A percentile compares a stretch with the other conserved stretches of the same genome.
Evolutionary conservation across 64 coral and sea anemone species (phyloP).

Genomic region (Astreopora myriophthalma): DNA sequence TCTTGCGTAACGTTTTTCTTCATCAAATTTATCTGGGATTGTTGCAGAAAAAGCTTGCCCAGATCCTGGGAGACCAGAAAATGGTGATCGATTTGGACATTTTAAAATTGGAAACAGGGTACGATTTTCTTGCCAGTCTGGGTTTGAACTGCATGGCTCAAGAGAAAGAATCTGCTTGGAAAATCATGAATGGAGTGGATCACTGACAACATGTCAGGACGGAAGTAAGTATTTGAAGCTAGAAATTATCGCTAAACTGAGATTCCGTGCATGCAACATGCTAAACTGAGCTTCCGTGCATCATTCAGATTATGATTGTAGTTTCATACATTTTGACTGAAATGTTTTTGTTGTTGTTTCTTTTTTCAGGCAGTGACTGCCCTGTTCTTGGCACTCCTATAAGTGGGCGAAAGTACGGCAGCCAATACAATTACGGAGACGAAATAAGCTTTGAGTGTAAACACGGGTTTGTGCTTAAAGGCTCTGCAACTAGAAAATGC

Average conservation of each 20-base stretch:
- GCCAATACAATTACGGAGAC: constrained; percentile 64
- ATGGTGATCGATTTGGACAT: constrained; percentile 60
- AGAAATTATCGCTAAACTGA: too few relatives aligned
- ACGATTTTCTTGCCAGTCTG: constrained; percentile 62
- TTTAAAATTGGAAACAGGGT: constrained; percentile 54
- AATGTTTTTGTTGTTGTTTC: background rate
- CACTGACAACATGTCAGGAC: constrained; percentile 50
- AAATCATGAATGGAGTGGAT: constrained; percentile 74
- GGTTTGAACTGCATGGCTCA: constrained; percentile 69
- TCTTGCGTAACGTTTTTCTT: background rate
- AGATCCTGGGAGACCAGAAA: constrained; percentile 74
- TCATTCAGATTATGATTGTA: too few relatives aligned
- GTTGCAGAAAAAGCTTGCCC: constrained; percentile 45
- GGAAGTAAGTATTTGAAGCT: constrained; percentile 52
- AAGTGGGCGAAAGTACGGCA: constrained; percentile 64
- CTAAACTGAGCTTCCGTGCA: too few relatives aligned
- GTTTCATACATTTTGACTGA: too few relatives aligned
- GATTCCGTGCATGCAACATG: too few relatives aligned
- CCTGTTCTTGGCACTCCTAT: constrained; percentile 73
- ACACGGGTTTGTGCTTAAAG: constrained; percentile 60
- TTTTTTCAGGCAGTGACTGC: constrained; percentile 66
- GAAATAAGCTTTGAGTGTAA: constrained; percentile 70
- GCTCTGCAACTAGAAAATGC: constrained; percentile 65
- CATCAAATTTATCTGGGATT: too few relatives aligned
- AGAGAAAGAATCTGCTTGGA: constrained; percentile 33